These are phyloP conservation scores for Pandemis cinnamomeana DNA, from an alignment of 2,888 invertebrate species.

Conservation along the genomic window DNA sequence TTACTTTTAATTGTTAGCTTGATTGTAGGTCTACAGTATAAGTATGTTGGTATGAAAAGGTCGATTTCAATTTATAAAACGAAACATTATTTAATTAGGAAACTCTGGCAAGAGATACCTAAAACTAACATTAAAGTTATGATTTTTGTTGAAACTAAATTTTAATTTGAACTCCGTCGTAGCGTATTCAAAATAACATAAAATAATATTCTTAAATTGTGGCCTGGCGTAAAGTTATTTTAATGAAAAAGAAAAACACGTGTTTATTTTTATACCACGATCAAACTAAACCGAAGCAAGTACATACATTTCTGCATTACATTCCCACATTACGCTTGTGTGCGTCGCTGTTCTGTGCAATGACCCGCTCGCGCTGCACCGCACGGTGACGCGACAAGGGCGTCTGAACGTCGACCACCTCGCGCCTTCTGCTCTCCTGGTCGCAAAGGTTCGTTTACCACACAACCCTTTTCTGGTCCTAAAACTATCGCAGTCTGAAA, in stretches of 20 bases:
- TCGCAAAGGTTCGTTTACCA: constrained; percentile 71
- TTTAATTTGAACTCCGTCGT: background rate
- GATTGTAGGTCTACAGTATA: background rate
- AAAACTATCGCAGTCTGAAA: constrained; percentile 59
- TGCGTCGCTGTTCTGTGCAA: constrained; percentile 56
- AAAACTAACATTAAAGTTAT: background rate
- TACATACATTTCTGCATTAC: constrained; percentile 38
- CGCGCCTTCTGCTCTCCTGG: constrained; percentile 65
- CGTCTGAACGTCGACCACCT: constrained; percentile 59
- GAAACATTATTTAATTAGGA: background rate
- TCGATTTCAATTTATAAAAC: background rate
- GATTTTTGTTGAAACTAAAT: background rate
- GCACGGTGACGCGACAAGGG: constrained; percentile 60
- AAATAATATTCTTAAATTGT: background rate
- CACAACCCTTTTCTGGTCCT: constrained; percentile 79
- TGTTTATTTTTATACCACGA: constrained; percentile 18
- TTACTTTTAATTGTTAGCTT: background rate
- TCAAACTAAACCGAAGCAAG: constrained; percentile 25
- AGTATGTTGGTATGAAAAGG: background rate
- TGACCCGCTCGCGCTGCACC: constrained; percentile 50
- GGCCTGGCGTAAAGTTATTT: background rate
- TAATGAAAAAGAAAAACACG: background rate
- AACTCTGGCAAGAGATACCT: background rate
- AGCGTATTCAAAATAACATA: background rate
- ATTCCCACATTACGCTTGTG: constrained; percentile 40